A percentile compares a stretch with the other conserved stretches of the same genome.
Evolutionary conservation across 2,797 vertebrate genomes (phyloP).

Genomic region (Gymnoscopelus braueri): DNA sequence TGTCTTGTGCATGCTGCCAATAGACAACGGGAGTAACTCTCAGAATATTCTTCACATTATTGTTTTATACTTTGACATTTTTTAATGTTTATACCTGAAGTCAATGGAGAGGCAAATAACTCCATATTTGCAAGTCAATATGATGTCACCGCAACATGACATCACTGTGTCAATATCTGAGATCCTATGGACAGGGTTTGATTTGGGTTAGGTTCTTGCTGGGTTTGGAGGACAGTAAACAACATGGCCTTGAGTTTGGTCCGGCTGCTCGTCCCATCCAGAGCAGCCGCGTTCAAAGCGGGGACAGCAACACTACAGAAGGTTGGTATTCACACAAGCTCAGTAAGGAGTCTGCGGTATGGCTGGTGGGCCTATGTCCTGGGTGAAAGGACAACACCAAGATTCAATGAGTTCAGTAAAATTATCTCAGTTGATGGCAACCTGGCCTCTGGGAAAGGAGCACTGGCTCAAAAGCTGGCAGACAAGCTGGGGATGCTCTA

Average conservation of each 20-base stretch:
- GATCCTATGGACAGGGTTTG: no score
- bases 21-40: no score
- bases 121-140: no score
- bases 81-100: no score
- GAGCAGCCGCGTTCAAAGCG: slow-evolving; percentile 45
- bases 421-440: slow-evolving; percentile 91
- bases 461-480: slow-evolving; percentile 85
- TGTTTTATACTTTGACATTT: no score
- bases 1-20: no score
- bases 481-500: slow-evolving; percentile 89
- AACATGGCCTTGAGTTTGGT: slow-evolving; percentile 73
- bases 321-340: slow-evolving; percentile 80
- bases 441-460: slow-evolving; percentile 87
- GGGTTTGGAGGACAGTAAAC: slow-evolving; percentile 41
- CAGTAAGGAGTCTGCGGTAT: slow-evolving; percentile 72
- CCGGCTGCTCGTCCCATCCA: slow-evolving; percentile 60
- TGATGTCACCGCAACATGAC: no score
- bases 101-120: no score
- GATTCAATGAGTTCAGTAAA: slow-evolving; percentile 83
- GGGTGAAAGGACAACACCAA: slow-evolving; percentile 85
- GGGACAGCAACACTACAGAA: slow-evolving; percentile 32
- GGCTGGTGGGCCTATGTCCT: slow-evolving; percentile 83
- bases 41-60: no score
- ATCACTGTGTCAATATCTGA: no score
- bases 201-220: slow-evolving; percentile 46